These are phyloP conservation scores for Drosophila takahashii DNA, from an alignment of 1,140 invertebrate species.

Conservation along the genomic window DNA sequence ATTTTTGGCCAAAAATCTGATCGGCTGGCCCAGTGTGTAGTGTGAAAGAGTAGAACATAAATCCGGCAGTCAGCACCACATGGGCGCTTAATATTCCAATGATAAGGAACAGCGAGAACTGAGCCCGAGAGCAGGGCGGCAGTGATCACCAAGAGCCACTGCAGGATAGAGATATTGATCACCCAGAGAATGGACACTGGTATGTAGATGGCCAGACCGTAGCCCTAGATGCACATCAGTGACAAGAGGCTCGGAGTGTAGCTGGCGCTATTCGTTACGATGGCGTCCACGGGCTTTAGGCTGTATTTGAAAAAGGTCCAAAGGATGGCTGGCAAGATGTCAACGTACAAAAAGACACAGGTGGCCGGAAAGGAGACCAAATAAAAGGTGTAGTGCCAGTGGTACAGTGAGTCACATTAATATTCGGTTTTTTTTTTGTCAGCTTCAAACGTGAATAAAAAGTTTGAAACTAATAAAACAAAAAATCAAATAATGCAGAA, in stretches of 20 bases:
- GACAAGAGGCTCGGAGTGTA: conserved; percentile 90
- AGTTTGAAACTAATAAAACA: too few relatives aligned
- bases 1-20: too few relatives aligned
- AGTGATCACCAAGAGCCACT: conserved; percentile 93
- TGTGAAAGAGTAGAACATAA: conserved; percentile 91
- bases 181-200: conserved; percentile 97
- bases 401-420: too few relatives aligned
- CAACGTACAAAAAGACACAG: conserved; percentile 95
- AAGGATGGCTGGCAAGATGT: conserved; percentile 92
- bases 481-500: too few relatives aligned
- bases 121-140: conserved; percentile 93
- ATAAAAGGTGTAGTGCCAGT: conserved; percentile 97
- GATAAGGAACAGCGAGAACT: conserved; percentile 89
- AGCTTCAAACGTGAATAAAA: too few relatives aligned
- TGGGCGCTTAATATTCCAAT: conserved; percentile 91
- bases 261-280: conserved; percentile 84
- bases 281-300: conserved; percentile 85
- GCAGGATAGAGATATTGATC: conserved; percentile 91
- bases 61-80: conserved; percentile 92
- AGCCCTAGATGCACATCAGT: conserved; percentile 97
- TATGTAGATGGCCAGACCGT: conserved; percentile 96
- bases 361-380: conserved; percentile 96
- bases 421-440: too few relatives aligned
- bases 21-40: too few relatives aligned
- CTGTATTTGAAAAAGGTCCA: conserved; percentile 95